A percentile compares a stretch with the other conserved stretches of the same genome.
phyloP scores from a whole-genome alignment of 2,888 invertebrate genomes.

The Bimastos eiseni region DNA sequence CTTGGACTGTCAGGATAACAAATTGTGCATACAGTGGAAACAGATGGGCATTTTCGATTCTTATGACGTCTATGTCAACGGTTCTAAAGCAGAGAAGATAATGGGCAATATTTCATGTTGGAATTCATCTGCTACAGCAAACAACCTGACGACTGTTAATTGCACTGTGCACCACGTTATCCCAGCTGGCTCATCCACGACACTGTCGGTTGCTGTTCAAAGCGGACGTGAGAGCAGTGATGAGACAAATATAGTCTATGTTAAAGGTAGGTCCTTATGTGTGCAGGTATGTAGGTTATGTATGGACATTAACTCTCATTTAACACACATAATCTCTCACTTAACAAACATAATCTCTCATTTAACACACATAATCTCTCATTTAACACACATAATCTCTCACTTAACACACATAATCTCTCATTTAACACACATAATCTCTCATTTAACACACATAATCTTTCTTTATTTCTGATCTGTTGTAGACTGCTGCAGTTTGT shows the following conservation, averaged over 20 bases:
- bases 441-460: too few species aligned
- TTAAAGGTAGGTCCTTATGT: neutral
- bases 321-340: too few species aligned
- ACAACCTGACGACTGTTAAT: neutral
- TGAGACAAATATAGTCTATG: neutral
- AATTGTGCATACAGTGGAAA: neutral
- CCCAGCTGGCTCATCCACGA: neutral
- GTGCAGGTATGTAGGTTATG: too few species aligned
- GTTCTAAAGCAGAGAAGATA: too few species aligned
- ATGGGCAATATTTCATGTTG: neutral
- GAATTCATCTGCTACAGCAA: neutral
- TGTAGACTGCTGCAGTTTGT: too few species aligned
- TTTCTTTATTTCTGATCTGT: too few species aligned
- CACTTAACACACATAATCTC: too few species aligned
- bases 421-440: too few species aligned
- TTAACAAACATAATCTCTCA: too few species aligned
- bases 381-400: too few species aligned
- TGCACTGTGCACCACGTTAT: neutral
- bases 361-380: too few species aligned
- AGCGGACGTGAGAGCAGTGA: neutral
- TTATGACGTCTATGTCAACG: neutral
- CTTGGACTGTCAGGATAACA: neutral
- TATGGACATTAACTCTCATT: too few species aligned
- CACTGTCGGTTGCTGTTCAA: neutral
- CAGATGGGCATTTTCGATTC: neutral